Conservation (phyloP, 2,113 vertebrate genomes). For the Vicugna pacos region DNA sequence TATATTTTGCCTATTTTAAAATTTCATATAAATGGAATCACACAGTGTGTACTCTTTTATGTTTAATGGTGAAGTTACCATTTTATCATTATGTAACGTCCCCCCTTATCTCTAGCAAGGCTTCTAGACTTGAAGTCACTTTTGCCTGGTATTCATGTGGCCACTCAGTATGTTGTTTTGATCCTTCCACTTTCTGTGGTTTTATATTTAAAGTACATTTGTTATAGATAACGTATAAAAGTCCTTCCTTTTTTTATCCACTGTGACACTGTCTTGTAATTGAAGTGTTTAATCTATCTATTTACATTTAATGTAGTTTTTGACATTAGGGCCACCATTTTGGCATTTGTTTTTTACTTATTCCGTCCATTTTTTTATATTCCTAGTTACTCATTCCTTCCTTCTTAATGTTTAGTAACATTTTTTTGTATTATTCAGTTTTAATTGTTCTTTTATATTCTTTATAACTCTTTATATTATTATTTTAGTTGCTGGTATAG, state of each 20-base stretch:
- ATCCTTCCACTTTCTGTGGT: background rate
- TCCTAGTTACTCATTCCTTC: background rate
- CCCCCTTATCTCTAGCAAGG: background rate
- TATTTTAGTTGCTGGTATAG: background rate
- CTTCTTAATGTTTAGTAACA: background rate
- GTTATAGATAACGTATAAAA: background rate
- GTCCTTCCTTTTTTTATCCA: background rate
- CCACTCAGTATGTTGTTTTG: background rate
- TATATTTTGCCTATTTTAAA: conserved; percentile 1
- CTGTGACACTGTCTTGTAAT: background rate
- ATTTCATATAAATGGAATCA: background rate
- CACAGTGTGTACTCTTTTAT: background rate
- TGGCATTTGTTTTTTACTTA: conserved; percentile 6
- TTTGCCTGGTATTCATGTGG: background rate
- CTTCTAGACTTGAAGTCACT: background rate
- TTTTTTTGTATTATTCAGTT: background rate
- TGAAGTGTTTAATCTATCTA: background rate
- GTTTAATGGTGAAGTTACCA: background rate
- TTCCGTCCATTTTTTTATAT: background rate
- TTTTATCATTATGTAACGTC: background rate
- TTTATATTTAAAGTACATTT: background rate
- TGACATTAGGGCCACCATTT: background rate
- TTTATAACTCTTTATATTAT: background rate
- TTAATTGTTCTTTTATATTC: background rate
- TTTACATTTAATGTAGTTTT: conserved; percentile 16